Conservation (phyloP, 2,888 invertebrate species). For the Orchestes rusci region DNA sequence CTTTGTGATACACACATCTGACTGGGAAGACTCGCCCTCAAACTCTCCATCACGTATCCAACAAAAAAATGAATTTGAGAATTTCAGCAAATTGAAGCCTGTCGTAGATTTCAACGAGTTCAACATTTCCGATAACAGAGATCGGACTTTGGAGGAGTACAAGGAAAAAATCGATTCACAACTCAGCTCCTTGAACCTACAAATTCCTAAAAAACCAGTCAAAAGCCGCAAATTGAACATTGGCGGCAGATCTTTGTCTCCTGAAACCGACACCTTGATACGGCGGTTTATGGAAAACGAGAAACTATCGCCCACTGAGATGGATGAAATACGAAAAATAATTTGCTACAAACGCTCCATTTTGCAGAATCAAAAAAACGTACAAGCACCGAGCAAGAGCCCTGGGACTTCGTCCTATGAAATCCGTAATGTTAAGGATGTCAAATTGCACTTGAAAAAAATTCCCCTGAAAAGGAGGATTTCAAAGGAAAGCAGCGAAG, state of each 20-base stretch:
- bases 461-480: constrained; percentile 26
- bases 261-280: constrained; percentile 28
- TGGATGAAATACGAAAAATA: constrained; percentile 33
- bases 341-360: constrained; percentile 32
- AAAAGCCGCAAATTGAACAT: background rate
- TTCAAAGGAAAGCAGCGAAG: constrained; percentile 26
- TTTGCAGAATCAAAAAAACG: constrained; percentile 23
- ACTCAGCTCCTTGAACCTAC: constrained; percentile 34
- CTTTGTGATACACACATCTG: constrained; percentile 21
- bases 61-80: constrained; percentile 20
- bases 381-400: constrained; percentile 17
- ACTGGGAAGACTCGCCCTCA: constrained; percentile 34
- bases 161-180: constrained; percentile 36
- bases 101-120: constrained; percentile 32
- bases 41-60: constrained; percentile 21
- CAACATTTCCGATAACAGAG: constrained; percentile 21
- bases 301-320: constrained; percentile 31
- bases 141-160: constrained; percentile 33
- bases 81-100: constrained; percentile 27
- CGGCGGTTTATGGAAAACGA: constrained; percentile 33
- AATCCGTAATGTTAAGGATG: constrained; percentile 20
- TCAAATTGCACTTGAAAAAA: constrained; percentile 29
- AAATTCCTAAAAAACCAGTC: constrained; percentile 30
- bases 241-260: constrained; percentile 1
- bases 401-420: constrained; percentile 22